A percentile compares a stretch with the other conserved stretches of the same genome.
These are phyloP conservation scores for Sicus ferrugineus DNA, from an alignment of 2,888 invertebrate genomes.

Conservation along the genomic window DNA sequence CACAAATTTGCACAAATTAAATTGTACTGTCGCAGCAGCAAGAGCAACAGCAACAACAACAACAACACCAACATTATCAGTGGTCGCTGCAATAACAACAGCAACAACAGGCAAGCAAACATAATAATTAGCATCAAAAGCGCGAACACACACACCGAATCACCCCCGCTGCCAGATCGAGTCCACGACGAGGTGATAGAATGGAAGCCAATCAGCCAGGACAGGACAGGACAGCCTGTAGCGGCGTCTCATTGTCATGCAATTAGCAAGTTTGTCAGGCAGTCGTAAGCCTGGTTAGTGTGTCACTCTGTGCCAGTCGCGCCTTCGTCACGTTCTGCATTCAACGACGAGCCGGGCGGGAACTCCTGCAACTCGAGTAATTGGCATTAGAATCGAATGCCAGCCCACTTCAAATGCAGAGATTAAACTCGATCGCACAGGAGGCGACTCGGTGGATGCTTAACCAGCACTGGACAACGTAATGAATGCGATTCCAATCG, in stretches of 20 bases:
- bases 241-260: conserved; percentile 37
- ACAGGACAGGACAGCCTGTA: neutral
- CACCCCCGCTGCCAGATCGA: neutral
- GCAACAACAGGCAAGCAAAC: conserved; percentile 14
- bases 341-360: neutral
- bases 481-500: conserved; percentile 38
- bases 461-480: conserved; percentile 2
- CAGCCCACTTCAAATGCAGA: neutral
- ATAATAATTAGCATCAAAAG: conserved; percentile 12
- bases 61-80: conserved; percentile 10
- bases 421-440: neutral
- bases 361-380: no score
- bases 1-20: conserved; percentile 39
- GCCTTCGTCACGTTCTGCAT: neutral
- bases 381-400: no score
- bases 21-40: conserved; percentile 24
- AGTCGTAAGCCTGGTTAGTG: conserved; percentile 28
- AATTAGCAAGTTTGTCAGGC: conserved; percentile 38
- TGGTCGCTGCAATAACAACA: neutral
- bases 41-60: neutral
- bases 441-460: neutral
- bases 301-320: conserved; percentile 27
- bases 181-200: no score
- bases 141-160: neutral
- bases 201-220: neutral